Conservation (phyloP, 1,140 invertebrate species). For the Aphaenogaster floridana region DNA sequence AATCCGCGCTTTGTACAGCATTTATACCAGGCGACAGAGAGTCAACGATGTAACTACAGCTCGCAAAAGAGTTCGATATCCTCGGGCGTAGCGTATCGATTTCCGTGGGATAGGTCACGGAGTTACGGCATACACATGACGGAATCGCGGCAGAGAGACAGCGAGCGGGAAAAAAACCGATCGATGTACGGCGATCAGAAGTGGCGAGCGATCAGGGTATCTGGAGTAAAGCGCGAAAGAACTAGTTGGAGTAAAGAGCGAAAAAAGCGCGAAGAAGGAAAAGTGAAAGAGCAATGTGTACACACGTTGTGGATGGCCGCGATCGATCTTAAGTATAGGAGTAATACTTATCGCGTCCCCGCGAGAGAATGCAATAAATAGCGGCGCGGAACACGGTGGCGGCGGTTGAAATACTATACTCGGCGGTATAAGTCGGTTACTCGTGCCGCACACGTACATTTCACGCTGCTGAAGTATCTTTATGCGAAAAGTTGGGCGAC, state of each 20-base stretch:
- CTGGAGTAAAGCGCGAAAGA: slow-evolving; percentile 36
- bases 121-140: slow-evolving; percentile 46
- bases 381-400: not conserved
- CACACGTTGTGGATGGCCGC: slow-evolving; percentile 41
- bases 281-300: slow-evolving; percentile 15
- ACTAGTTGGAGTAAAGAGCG: slow-evolving; percentile 42
- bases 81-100: slow-evolving; percentile 72
- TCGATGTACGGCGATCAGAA: slow-evolving; percentile 64
- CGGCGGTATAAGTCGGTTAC: slow-evolving; percentile 45
- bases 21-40: slow-evolving; percentile 54
- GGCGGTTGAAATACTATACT: slow-evolving; percentile 35
- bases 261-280: slow-evolving; percentile 8
- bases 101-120: slow-evolving; percentile 74
- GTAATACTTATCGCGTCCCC: slow-evolving; percentile 31
- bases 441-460: slow-evolving; percentile 17
- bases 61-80: slow-evolving; percentile 76
- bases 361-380: slow-evolving; percentile 41
- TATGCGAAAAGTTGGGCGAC: slow-evolving; percentile 38
- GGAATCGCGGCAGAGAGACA: slow-evolving; percentile 56
- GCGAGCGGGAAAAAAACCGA: slow-evolving; percentile 1
- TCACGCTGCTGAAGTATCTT: slow-evolving; percentile 19
- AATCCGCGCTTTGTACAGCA: slow-evolving; percentile 27
- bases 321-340: slow-evolving; percentile 63
- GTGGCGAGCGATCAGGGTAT: slow-evolving; percentile 42
- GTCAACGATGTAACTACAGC: slow-evolving; percentile 61